Evolutionary conservation across 2,797 vertebrate species (phyloP).

Genomic region (Pseudotriccus pelzelni): DNA sequence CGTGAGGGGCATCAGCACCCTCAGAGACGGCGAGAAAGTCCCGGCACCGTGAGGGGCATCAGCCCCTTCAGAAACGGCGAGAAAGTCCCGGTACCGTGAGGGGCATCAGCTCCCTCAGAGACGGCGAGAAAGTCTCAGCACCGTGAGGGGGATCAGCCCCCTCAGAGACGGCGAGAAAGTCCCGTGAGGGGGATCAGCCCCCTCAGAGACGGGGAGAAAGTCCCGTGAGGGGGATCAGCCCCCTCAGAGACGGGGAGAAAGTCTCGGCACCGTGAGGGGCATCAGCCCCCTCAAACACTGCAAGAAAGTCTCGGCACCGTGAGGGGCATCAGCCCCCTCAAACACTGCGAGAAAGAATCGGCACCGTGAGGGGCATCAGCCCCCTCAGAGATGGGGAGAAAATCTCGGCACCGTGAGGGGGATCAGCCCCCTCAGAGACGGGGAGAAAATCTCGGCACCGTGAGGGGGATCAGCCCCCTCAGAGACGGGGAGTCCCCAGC

Average conservation of each 20-base stretch:
- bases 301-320: no score
- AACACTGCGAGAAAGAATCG: accelerated
- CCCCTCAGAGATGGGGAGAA: accelerated
- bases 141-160: no score
- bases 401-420: accelerated
- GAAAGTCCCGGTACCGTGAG: accelerated
- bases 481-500: accelerated
- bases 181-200: accelerated
- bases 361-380: accelerated
- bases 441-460: no score
- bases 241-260: accelerated
- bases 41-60: accelerated
- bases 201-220: accelerated
- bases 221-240: accelerated
- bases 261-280: accelerated
- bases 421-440: no score
- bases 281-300: no score
- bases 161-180: no score
- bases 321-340: neutral
- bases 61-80: accelerated
- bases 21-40: accelerated
- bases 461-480: neutral
- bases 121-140: accelerated
- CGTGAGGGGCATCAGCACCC: accelerated
- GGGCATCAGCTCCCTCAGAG: neutral